phyloP scores from a whole-genome alignment of 2,797 vertebrate species.

The Capromys pilorides region DNA sequence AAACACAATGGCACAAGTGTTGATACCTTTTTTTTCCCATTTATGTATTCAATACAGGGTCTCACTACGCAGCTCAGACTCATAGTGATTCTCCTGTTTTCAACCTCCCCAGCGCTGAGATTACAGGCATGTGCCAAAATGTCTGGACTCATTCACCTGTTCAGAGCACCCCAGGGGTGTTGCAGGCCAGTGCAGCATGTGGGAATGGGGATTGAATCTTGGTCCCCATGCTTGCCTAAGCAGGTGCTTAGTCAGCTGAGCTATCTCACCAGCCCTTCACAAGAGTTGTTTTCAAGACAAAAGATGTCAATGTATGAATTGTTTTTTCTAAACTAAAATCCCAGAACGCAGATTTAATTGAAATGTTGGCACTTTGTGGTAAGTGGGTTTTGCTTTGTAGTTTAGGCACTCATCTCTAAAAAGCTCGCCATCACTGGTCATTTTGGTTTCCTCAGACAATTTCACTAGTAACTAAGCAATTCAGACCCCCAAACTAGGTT shows the following conservation, averaged over 20 bases:
- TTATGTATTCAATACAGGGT: too few species aligned
- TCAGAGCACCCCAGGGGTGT: too few species aligned
- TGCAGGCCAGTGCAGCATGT: too few species aligned
- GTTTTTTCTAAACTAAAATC: not conserved
- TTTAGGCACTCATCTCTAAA: not conserved
- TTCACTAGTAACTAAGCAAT: slow-evolving; percentile 33
- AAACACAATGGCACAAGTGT: not conserved
- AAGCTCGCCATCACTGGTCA: not conserved
- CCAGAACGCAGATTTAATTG: not conserved
- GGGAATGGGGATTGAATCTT: too few species aligned
- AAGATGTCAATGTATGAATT: not conserved
- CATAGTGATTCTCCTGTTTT: too few species aligned
- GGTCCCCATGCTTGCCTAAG: too few species aligned
- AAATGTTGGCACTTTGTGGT: not conserved
- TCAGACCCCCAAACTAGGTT: slow-evolving; percentile 31
- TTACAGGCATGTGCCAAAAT: too few species aligned
- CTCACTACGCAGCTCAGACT: too few species aligned
- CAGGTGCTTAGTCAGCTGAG: too few species aligned
- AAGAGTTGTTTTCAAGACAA: not conserved
- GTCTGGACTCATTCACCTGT: too few species aligned
- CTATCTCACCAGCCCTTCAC: too few species aligned
- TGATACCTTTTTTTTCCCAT: not conserved
- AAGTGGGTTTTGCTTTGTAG: not conserved
- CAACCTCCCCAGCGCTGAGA: too few species aligned
- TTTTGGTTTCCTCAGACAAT: slow-evolving; percentile 12